Evolutionary conservation across 2,797 vertebrate species (phyloP), one percentile per base, ranked within the genome.

Genomic region (Catostomus latipinnis): DNA sequence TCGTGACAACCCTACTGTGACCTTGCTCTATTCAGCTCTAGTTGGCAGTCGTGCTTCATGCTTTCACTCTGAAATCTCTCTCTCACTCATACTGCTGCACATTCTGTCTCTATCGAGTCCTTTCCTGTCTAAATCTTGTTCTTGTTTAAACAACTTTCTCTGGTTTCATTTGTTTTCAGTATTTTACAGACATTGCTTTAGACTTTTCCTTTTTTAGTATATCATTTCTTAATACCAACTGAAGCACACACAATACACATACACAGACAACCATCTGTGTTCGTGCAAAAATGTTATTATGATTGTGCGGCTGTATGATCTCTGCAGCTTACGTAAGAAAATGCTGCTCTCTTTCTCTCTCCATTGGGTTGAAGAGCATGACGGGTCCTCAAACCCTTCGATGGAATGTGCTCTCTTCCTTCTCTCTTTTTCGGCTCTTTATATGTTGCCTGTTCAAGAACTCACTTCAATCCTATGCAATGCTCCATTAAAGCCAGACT

Each of bases 1-100:
- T 34, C 34, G 34, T 34, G 34, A 11, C 34, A 54, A 22, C 12
- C 34, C 5, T 13, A 22, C 70, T 16, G 5, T 71, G 71, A 89
- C 86, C 87, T 91, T 91, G 90, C 91, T 82, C 69, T 5, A 90
- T 92, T 90, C 85, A 90, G 90, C 91, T 93, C 90, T 91, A 91
- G 91, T 89, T 93, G 93, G 91, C 91, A 93, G 82, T 92, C 90
- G 90, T 91, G 90, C 90, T 89, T 92, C 90, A 90, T 83, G 84
- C 8, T 34, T 79, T 48, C 43, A 18, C 58, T 65, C 16, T 6
- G n/a, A 63, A 46, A 48, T 50, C 12, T 18, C 22, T 52, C 34
- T 34, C 34, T 34, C 34, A 34, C n/a, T 76, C 5, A 43, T 14
- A 60, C 11, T 14, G n/a, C 63, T 43, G 11, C 43, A 68, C 6